Conservation (phyloP, 2,797 vertebrate species). For the Mallotus villosus region DNA sequence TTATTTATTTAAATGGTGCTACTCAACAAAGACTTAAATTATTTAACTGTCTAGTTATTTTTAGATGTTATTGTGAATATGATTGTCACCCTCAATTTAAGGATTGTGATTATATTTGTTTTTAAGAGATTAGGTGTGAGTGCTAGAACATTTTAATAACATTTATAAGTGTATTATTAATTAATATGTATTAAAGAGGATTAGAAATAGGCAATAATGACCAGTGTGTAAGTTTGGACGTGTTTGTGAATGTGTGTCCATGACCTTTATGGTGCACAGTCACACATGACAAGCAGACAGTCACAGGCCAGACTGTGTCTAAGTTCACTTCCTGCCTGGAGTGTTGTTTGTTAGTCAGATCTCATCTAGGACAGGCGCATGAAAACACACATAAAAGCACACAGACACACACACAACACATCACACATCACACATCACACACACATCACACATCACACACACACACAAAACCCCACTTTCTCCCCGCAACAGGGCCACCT, state of each 20-base stretch:
- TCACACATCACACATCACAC: not conserved
- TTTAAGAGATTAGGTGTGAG: no score
- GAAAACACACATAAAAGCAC: not conserved
- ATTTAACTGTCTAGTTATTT: not conserved
- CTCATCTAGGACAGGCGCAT: not conserved
- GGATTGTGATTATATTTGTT: no score
- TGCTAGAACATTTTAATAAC: not conserved
- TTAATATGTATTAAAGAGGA: not conserved
- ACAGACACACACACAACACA: not conserved
- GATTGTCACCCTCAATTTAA: not conserved
- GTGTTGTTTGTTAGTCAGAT: constrained; percentile 14
- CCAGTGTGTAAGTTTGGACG: not conserved
- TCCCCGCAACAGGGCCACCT: not conserved
- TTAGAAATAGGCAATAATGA: not conserved
- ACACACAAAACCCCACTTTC: not conserved
- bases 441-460: no score
- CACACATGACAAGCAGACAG: not conserved
- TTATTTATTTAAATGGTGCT: constrained; percentile 47
- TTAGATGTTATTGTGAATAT: not conserved
- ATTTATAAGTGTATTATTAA: no score
- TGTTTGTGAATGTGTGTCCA: not conserved
- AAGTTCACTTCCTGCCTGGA: not conserved
- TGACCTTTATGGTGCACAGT: constrained; percentile 22
- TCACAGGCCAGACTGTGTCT: constrained; percentile 4
- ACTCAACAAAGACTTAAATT: constrained; percentile 55